These are phyloP conservation scores for Aplochiton taeniatus DNA, from an alignment of 2,797 vertebrate genomes.

Conservation along the genomic window DNA sequence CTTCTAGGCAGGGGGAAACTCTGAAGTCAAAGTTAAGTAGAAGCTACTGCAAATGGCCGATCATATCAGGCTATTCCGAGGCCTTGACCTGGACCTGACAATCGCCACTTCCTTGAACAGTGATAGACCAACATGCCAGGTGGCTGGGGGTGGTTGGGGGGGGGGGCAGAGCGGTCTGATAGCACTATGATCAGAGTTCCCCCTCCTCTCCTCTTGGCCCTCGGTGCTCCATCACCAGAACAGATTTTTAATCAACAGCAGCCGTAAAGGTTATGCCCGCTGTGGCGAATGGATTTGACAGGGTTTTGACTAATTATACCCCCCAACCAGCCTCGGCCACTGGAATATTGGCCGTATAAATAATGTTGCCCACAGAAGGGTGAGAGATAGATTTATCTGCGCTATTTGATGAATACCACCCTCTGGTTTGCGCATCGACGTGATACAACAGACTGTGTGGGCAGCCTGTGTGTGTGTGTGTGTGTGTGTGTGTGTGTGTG, in stretches of 20 bases:
- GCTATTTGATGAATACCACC: slow-evolving; percentile 11
- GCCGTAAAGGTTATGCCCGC: slow-evolving; percentile 45
- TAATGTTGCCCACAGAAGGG: slow-evolving; percentile 3
- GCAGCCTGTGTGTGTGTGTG: background rate
- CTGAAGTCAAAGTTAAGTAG: no score
- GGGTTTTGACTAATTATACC: slow-evolving; percentile 39
- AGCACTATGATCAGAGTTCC: background rate
- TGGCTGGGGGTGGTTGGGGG: slow-evolving; percentile 7
- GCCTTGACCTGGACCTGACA: no score
- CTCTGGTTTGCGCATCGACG: slow-evolving; percentile 1
- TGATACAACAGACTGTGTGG: background rate
- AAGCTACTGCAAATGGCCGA: no score
- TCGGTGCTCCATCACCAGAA: slow-evolving; percentile 31
- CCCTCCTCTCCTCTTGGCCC: slow-evolving; percentile 24
- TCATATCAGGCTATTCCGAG: no score
- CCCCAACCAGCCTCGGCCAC: slow-evolving; percentile 13
- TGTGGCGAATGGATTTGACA: slow-evolving; percentile 37
- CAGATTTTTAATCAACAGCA: slow-evolving; percentile 49
- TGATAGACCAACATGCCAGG: background rate
- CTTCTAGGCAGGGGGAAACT: no score
- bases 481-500: background rate
- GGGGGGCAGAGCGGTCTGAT: slow-evolving; percentile 1
- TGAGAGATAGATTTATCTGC: background rate
- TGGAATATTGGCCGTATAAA: slow-evolving; percentile 9
- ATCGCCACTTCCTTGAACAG: background rate